Evolutionary conservation across 2,113 vertebrate species (phyloP).

Genomic region (Varanus komodoensis): DNA sequence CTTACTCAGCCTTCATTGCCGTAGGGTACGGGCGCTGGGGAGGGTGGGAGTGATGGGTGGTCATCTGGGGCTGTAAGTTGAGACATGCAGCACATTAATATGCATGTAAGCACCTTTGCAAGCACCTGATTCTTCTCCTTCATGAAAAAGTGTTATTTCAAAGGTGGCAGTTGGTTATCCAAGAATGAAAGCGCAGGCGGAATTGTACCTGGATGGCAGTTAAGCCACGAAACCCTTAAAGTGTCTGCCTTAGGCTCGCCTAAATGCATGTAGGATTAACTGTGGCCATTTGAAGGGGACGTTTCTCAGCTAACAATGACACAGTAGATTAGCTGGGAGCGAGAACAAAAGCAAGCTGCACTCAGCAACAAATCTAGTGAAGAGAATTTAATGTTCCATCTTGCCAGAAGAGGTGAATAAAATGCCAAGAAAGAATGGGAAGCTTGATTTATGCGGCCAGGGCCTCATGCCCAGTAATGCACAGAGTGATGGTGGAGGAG

Average conservation of each 20-base stretch:
- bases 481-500: conserved; percentile 36
- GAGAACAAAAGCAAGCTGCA: conserved; percentile 30
- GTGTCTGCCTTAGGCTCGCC: background rate
- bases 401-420: conserved; percentile 46
- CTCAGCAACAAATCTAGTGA: conserved; percentile 42
- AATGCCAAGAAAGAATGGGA: conserved; percentile 42
- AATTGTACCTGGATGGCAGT: background rate
- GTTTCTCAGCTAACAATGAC: background rate
- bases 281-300: background rate
- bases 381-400: conserved; percentile 61
- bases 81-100: background rate
- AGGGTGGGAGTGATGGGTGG: background rate
- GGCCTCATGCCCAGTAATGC: conserved; percentile 8
- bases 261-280: background rate
- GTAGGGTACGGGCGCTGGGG: too few species aligned
- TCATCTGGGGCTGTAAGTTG: background rate
- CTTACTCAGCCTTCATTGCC: too few species aligned
- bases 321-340: conserved; percentile 5
- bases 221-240: background rate
- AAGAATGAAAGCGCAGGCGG: background rate
- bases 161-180: background rate
- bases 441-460: conserved; percentile 59
- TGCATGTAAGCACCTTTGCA: background rate
- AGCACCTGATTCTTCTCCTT: background rate
- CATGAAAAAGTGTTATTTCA: background rate